A percentile compares a stretch with the other conserved stretches of the same genome.
phyloP scores from a whole-genome alignment of 2,888 invertebrate species.

The Diploptera punctata region DNA sequence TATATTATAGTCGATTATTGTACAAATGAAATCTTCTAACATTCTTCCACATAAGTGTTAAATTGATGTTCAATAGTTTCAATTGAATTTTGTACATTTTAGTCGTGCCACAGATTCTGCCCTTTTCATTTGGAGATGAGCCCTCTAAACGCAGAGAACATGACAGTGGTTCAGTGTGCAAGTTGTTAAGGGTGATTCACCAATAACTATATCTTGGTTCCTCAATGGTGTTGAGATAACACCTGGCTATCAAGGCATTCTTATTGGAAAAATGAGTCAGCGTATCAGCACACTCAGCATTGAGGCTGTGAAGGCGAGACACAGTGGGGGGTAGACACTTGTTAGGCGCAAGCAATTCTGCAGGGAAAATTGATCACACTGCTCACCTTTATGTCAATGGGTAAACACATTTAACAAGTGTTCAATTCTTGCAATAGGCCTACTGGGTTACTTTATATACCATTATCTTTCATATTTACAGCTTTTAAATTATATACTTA shows the following conservation, averaged over 20 bases:
- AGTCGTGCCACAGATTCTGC: conserved; percentile 69
- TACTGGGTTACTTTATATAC: too few species aligned
- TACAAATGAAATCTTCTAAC: too few species aligned
- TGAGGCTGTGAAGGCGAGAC: conserved; percentile 66
- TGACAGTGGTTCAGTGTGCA: conserved; percentile 67
- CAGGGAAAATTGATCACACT: conserved; percentile 65
- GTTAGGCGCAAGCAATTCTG: conserved; percentile 70
- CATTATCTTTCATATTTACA: too few species aligned
- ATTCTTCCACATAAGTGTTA: too few species aligned
- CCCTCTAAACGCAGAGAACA: conserved; percentile 69
- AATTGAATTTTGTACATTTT: too few species aligned
- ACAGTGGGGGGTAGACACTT: conserved; percentile 76
- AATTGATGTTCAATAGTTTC: too few species aligned
- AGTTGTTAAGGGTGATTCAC: conserved; percentile 72
- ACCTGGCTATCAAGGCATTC: conserved; percentile 64
- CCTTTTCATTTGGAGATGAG: conserved; percentile 65
- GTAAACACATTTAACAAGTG: too few species aligned
- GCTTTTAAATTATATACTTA: too few species aligned
- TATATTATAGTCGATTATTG: too few species aligned
- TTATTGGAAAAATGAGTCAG: conserved; percentile 69
- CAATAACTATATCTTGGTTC: conserved; percentile 77
- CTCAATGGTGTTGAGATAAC: conserved; percentile 66
- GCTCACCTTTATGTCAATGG: conserved; percentile 35
- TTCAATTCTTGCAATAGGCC: too few species aligned
- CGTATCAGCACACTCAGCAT: conserved; percentile 71